A percentile compares a stretch with the other conserved stretches of the same genome.
Evolutionary conservation across 64 coral and sea anemone genomes (phyloP).

Genomic region (Montipora efflorescens): DNA sequence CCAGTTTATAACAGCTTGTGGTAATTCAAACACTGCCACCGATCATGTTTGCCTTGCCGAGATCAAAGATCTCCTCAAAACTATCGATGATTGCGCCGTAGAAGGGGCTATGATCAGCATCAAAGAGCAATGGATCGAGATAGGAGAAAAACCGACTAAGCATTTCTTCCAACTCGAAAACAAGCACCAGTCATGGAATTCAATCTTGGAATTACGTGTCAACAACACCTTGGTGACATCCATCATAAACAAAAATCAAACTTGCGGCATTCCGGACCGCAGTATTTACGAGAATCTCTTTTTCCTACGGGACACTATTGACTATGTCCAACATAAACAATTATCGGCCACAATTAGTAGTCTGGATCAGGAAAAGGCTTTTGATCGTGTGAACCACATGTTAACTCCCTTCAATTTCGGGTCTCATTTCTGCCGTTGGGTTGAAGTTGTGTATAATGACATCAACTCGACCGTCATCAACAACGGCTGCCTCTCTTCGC

Average conservation of each 20-base stretch:
- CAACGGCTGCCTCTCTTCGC: conserved; percentile 21
- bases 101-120: conserved; percentile 32
- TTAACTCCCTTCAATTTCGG: conserved; percentile 24
- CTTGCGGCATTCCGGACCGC: not conserved
- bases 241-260: not conserved
- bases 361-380: conserved; percentile 57
- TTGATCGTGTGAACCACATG: conserved; percentile 11
- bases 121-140: conserved; percentile 21
- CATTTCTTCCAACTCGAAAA: conserved; percentile 48
- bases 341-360: not conserved
- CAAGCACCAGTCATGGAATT: not conserved
- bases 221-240: no score
- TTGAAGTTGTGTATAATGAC: not conserved
- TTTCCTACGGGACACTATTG: not conserved
- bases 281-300: not conserved
- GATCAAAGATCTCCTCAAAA: conserved; percentile 6
- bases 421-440: conserved; percentile 1
- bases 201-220: not conserved
- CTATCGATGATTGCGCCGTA: not conserved
- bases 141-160: conserved; percentile 39
- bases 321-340: not conserved
- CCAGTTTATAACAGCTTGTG: not conserved
- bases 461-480: not conserved
- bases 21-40: not conserved
- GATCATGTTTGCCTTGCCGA: not conserved